Conservation (phyloP, 2,888 invertebrate species). For the Tenthredo distinguenda region DNA sequence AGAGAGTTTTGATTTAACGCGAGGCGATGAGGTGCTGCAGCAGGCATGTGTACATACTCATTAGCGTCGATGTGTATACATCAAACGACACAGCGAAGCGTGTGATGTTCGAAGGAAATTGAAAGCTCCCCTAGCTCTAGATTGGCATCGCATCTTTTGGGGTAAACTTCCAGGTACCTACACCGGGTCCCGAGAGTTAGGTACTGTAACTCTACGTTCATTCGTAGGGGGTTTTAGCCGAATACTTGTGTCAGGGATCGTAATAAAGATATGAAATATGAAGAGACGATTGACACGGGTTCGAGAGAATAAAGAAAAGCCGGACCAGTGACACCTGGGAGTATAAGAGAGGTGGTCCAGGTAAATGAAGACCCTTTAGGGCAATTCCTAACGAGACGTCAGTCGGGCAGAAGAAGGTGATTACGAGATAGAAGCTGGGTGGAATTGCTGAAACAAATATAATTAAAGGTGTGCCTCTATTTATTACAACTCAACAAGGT, state of each 20-base stretch:
- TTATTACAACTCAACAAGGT: constrained; percentile 47
- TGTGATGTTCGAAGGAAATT: constrained; percentile 40
- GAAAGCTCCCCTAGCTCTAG: constrained; percentile 41
- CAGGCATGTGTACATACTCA: constrained; percentile 38
- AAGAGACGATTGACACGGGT: not conserved
- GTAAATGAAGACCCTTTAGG: constrained; percentile 38
- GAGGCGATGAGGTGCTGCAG: constrained; percentile 18
- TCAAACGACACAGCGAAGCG: constrained; percentile 29
- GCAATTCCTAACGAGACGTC: constrained; percentile 47
- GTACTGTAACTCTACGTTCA: not conserved
- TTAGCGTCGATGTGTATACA: constrained; percentile 32
- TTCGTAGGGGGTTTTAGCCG: not conserved
- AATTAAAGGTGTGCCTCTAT: constrained; percentile 53
- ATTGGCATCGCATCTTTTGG: constrained; percentile 32
- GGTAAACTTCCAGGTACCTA: not conserved
- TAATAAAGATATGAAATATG: not conserved
- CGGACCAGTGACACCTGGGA: constrained; percentile 10
- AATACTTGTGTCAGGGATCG: not conserved
- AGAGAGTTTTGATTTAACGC: constrained; percentile 27
- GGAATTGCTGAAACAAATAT: constrained; percentile 52
- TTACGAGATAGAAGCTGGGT: constrained; percentile 39
- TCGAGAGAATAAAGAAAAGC: not conserved
- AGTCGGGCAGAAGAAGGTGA: constrained; percentile 38
- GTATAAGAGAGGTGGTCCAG: constrained; percentile 8
- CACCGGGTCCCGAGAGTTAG: not conserved